Base-by-base conservation (phyloP, 2,888 invertebrate species). In the Andrena chrysosceles region DNA sequence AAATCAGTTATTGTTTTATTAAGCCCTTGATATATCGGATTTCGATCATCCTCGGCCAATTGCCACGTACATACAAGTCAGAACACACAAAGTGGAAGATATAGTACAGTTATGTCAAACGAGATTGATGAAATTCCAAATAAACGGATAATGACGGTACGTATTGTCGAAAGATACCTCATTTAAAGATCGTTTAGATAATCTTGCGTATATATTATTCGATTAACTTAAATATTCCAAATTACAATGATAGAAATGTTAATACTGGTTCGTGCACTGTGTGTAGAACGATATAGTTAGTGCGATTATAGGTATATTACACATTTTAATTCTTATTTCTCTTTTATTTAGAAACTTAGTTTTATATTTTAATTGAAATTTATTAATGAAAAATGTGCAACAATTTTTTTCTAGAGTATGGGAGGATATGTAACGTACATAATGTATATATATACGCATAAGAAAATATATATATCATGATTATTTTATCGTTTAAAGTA, bases 81-180 rank as follows among this genome's bases (percentile, higher is more conserved):
- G 56, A 62, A 60, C 33, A 60, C 42, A 64, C 48, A 56, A 52
- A 72, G n/a, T n/a, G 2, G 29, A 59, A 62, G 7, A 59, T 64
- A 72, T 23, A 33, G 20, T 56, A 63, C 48, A 76, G 29, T 76
- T 63, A 87, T 87, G 87, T 88, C 87, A 79, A 88, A 84, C 72
- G 86, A 89, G 69, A 77, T 63, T 71, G 35, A 74, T 66, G 87
- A 89, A 76, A 81, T 81, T 49, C 89, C 90, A 23, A 91, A 88
- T 62, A 92, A 92, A 84, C 89, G 87, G 73, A 85, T 90, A 70
- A 91, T 92, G 91, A 90, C 90, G 86, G 92, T 92, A 90, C 35
- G 87, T 85, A 71, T 68, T 42, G 48, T 48, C 7, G 49, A 35
- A 63, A 48, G 23, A 26, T 8, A 35, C 48, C 49, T 62, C n/a